Percentiles rank a stretch among this genome's conserved stretches.
Evolutionary conservation across 2,113 vertebrate genomes (phyloP).

Genomic region (Sminthopsis crassicaudata): DNA sequence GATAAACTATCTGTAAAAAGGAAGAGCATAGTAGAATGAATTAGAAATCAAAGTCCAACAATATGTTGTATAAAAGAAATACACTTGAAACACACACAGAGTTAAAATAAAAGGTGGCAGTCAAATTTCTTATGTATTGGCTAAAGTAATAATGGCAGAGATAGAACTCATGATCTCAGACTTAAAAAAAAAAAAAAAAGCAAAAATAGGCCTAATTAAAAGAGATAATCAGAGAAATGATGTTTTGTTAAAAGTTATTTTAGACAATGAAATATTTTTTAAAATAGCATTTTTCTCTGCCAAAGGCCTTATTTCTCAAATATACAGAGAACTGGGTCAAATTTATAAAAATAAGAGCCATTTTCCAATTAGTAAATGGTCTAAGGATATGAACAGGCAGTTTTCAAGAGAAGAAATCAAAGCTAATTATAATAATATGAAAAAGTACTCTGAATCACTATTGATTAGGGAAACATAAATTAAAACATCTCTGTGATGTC

Average conservation of each 20-base stretch:
- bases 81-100: background rate
- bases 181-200: background rate
- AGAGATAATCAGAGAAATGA: background rate
- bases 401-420: background rate
- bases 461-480: background rate
- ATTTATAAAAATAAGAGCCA: background rate
- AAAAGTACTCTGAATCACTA: background rate
- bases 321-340: background rate
- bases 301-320: background rate
- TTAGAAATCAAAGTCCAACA: background rate
- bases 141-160: background rate
- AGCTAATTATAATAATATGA: background rate
- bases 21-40: background rate
- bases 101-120: background rate
- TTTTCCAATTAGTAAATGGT: background rate
- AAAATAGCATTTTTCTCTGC: background rate
- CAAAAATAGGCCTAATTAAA: background rate
- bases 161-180: background rate
- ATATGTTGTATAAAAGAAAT: background rate
- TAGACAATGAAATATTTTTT: background rate
- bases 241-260: background rate
- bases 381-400: background rate
- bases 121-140: background rate
- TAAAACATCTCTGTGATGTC: background rate
- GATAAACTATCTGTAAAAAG: background rate